These are phyloP conservation scores for Epinephelus coioides DNA, from an alignment of 2,797 vertebrate species.

Conservation along the genomic window DNA sequence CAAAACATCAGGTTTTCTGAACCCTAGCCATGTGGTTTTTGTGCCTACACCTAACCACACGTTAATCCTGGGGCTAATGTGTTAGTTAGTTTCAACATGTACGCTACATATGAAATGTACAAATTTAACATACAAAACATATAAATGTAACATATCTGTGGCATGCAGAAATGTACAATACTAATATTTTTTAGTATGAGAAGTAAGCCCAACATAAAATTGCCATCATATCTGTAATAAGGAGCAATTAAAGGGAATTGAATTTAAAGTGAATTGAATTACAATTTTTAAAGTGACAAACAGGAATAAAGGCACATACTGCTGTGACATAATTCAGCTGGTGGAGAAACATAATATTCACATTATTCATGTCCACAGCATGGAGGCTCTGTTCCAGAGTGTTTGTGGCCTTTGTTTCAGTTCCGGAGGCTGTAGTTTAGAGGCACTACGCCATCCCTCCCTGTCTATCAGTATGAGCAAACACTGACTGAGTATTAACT, in stretches of 20 bases:
- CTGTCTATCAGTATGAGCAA: slow-evolving; percentile 53
- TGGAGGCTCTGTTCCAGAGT: slow-evolving; percentile 11
- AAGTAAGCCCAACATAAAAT: neutral
- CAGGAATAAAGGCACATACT: neutral
- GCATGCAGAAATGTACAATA: no score
- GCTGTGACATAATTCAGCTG: slow-evolving; percentile 12
- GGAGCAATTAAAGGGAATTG: neutral
- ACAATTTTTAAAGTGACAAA: slow-evolving; percentile 20
- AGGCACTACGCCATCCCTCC: slow-evolving; percentile 9
- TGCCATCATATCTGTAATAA: neutral
- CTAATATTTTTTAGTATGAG: neutral
- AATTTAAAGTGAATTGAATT: neutral
- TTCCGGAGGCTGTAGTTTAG: slow-evolving; percentile 19
- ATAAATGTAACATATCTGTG: no score
- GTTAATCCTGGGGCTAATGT: no score
- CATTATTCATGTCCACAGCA: slow-evolving; percentile 34
- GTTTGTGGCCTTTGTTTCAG: slow-evolving; percentile 28
- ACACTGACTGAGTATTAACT: slow-evolving; percentile 51
- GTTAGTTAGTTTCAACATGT: no score
- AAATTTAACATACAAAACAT: no score
- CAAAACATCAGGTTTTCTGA: no score
- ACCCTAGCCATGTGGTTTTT: no score
- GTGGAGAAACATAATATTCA: slow-evolving; percentile 22
- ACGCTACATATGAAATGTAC: no score
- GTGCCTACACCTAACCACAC: no score